Evolutionary conservation across 2,797 vertebrate species (phyloP), one percentile per base, ranked within the genome.

Genomic region (Sebastes miniatus): DNA sequence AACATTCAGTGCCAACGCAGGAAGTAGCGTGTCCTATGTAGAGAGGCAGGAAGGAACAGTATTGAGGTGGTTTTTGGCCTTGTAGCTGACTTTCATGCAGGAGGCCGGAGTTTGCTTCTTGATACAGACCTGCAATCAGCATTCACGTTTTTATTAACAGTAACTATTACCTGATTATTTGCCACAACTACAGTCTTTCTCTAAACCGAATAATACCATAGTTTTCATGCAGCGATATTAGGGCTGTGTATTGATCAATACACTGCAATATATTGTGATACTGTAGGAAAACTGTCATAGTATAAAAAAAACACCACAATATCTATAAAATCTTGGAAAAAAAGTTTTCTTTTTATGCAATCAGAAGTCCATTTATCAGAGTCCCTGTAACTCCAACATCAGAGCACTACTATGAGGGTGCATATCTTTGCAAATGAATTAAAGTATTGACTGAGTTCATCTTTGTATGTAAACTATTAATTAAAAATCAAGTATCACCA

Each of bases 1-100:
- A 67, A 57, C 1, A 65, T 56, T 31, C 6, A 14, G 14, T 3
- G 18, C 10, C 24, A 50, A 3, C 4, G 3, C 56, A 62, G 7
- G 11, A 25, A 39, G 52, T 57, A 20, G 47, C 0, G 47, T 50
- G 7, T 0, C 47, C 47, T 50, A 18, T 0, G 16, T 1, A 59
- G 39, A 57, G 32, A 50, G 5, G 10, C 9, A 16, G 25, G 47
- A 10, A 36, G 9, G 8, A 31, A 50, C n/a, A 25, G 9, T 25
- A 25, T 9, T 24, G 22, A 62, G 11, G 8, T 62, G 43, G 73
- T 47, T 59, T 11, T 3, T 20, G 6, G 25, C 0, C 5, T 0
- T n/a, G 4, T 22, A 8, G 31, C 58, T 36, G 14, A 54, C 5
- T 68, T 47, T 47, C 1, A n/a, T 43, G 47, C 47, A 24, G 25